These are phyloP conservation scores for Alouatta palliata DNA, from an alignment of 2,113 vertebrate species.

Conservation along the genomic window DNA sequence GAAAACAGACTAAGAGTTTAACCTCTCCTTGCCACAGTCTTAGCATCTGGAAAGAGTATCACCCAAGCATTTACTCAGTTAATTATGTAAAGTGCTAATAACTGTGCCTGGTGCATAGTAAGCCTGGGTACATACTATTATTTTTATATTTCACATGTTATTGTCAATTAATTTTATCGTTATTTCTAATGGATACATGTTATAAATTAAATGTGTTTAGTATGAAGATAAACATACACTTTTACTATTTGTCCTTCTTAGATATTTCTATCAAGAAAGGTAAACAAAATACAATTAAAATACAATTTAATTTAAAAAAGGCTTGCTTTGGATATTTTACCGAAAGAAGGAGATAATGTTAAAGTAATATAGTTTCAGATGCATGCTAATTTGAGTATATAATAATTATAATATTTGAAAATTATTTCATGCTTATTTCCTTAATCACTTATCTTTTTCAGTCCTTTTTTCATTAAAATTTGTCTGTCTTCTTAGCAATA, in stretches of 20 bases:
- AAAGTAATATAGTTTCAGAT: neutral
- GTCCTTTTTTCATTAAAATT: neutral
- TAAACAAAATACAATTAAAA: no score
- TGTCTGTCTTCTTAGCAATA: neutral
- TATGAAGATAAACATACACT: neutral
- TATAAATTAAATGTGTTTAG: neutral
- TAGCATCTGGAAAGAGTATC: neutral
- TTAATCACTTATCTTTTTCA: neutral
- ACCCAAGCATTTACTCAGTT: neutral
- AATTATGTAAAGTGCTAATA: neutral
- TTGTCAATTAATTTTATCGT: neutral
- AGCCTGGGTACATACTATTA: neutral
- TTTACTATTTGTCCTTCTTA: neutral
- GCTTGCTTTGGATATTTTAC: neutral
- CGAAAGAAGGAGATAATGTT: neutral
- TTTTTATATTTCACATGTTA: neutral
- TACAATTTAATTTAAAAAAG: no score
- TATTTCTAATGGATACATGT: neutral
- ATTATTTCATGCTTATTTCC: neutral
- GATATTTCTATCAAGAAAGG: neutral
- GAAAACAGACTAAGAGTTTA: neutral
- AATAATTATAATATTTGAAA: neutral
- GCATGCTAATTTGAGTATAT: neutral
- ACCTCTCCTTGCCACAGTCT: neutral
- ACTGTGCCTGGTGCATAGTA: neutral